Conservation (phyloP, 1,140 invertebrate species). For the Platyscapa corneri region DNA sequence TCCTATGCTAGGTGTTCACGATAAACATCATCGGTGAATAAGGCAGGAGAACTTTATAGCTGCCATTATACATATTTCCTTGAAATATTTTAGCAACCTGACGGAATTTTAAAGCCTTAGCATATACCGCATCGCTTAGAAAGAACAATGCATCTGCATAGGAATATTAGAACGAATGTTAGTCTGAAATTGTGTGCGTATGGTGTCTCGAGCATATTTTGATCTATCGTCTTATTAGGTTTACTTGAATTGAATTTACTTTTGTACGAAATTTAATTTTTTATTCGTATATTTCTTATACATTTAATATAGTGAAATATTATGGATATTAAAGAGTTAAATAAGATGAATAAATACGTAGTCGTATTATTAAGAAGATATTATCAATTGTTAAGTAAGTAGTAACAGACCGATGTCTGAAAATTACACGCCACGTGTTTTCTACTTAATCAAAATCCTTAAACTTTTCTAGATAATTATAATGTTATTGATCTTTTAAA, state of each 20-base stretch:
- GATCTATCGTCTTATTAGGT: no score
- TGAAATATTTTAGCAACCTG: conserved; percentile 29
- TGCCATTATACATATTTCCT: conserved; percentile 40
- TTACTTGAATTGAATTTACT: no score
- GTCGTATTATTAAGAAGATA: no score
- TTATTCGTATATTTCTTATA: no score
- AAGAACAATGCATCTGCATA: background rate
- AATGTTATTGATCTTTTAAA: background rate
- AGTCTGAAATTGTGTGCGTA: background rate
- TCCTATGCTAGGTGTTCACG: conserved; percentile 23
- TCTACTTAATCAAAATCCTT: background rate
- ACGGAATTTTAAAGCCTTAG: conserved; percentile 18
- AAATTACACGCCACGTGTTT: background rate
- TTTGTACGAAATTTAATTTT: no score
- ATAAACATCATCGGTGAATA: conserved; percentile 52
- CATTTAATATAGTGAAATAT: no score
- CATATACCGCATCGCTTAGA: background rate
- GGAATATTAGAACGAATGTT: conserved; percentile 12
- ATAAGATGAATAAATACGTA: no score
- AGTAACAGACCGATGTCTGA: background rate
- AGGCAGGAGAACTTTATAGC: conserved; percentile 43
- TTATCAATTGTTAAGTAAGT: background rate
- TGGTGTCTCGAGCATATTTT: no score
- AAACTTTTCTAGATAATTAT: background rate
- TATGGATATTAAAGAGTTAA: no score